Evolutionary conservation across 2,888 invertebrate genomes (phyloP).

Genomic region (Arrhopalites spinosus): DNA sequence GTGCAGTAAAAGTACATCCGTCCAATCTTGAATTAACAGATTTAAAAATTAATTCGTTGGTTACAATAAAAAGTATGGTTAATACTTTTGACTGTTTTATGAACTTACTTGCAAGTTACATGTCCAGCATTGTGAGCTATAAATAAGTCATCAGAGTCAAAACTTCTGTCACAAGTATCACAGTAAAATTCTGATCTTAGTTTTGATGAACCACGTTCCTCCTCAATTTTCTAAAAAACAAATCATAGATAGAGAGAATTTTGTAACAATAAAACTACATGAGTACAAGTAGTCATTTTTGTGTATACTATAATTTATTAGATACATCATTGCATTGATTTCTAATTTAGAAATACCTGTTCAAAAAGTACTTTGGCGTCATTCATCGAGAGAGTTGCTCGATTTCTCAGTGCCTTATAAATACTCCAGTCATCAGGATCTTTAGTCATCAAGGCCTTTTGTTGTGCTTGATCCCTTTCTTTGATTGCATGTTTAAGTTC

Average conservation of each 20-base stretch:
- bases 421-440: constrained; percentile 24
- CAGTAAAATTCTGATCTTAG: constrained; percentile 56
- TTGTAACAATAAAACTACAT: neutral
- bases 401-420: constrained; percentile 11
- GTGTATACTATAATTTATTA: neutral
- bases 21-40: constrained; percentile 65
- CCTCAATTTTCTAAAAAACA: neutral
- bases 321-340: too few relatives aligned
- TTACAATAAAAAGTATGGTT: neutral
- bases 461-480: constrained; percentile 13
- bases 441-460: neutral
- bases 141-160: constrained; percentile 66
- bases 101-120: constrained; percentile 66
- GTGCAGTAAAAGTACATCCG: constrained; percentile 79
- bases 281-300: neutral
- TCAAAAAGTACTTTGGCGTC: constrained; percentile 10
- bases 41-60: neutral
- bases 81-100: neutral
- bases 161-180: constrained; percentile 81
- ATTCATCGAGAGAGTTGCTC: constrained; percentile 12
- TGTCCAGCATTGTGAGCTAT: constrained; percentile 75
- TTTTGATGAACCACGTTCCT: neutral
- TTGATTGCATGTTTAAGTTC: constrained; percentile 2
- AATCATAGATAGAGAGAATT: too few relatives aligned
- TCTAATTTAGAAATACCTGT: neutral